Evolutionary conservation across 2,797 vertebrate genomes (phyloP), one percentile per base, ranked within the genome.

Genomic region (Lateolabrax maculatus): DNA sequence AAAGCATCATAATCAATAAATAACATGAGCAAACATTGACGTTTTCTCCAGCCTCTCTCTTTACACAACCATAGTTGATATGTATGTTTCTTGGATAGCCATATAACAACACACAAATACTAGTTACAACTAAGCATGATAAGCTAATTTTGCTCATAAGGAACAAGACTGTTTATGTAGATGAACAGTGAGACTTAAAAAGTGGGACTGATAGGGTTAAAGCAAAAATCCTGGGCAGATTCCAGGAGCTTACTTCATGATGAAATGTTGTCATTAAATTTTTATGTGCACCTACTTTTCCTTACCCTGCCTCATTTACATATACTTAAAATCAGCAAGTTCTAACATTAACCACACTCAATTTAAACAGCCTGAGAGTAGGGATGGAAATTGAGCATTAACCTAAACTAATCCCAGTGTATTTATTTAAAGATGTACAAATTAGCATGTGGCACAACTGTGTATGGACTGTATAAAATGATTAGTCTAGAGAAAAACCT

Each of bases 251-350:
- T 52, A 52, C 23, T 65, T 69, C 9, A 73, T 71, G 44, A 52
- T 79, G 36, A 76, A 51, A 64, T 46, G 9, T 18, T 58, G 5
- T 69, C 55, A 52, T 81, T 41, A 19, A 56, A 36, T 27, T 34
- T 84, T 63, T 0, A 75, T 74, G 34, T 7, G 6, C 7, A 39
- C 13, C 65, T 72, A 48, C 61, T 68, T 71, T 64, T 21, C 60
- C 49, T 68, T 21, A 31, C 1, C 9, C 46, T 2, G 31, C 58
- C 46, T 72, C 27, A 70, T 79, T 79, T 83, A 18, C 71, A 71
- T 73, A 21, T 4, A n/a, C 55, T 66, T 12, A 51, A n/a, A 65
- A 4, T 83, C 80, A 79, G 80, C 78, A 58, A 9, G 51, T 63
- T 71, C 6, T 29, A 12, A 58, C 37, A 62, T 60, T 76, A 31